Conservation (phyloP, 2,888 invertebrate species). For the Graphium colonna region DNA sequence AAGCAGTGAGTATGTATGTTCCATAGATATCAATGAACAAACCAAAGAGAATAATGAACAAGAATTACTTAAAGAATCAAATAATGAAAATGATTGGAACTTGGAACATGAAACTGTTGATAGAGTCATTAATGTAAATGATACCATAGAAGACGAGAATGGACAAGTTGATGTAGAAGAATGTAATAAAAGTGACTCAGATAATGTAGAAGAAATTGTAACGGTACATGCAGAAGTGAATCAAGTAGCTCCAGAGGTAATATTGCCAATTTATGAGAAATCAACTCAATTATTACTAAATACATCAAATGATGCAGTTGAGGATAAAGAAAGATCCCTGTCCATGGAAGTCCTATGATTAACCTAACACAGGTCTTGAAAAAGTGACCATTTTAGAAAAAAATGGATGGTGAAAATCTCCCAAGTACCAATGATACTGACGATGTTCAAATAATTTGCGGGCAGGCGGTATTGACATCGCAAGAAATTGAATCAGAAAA, state of each 20-base stretch:
- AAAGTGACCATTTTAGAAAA: slow-evolving; percentile 50
- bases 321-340: slow-evolving; percentile 41
- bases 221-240: slow-evolving; percentile 5
- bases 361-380: slow-evolving; percentile 40
- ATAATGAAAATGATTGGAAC: slow-evolving; percentile 24
- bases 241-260: slow-evolving; percentile 4
- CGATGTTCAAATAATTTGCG: no score
- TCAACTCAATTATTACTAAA: slow-evolving; percentile 51
- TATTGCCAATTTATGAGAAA: slow-evolving; percentile 38
- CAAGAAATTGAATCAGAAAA: slow-evolving; percentile 35
- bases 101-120: slow-evolving; percentile 13
- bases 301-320: no score
- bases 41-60: neutral
- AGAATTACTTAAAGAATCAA: slow-evolving; percentile 15
- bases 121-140: neutral
- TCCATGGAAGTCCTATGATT: slow-evolving; percentile 61
- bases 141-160: neutral
- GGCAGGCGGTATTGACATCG: no score
- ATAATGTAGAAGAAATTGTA: slow-evolving; percentile 6
- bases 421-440: slow-evolving; percentile 66
- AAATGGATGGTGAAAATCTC: slow-evolving; percentile 56
- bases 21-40: slow-evolving; percentile 45
- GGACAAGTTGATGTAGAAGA: slow-evolving; percentile 22
- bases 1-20: slow-evolving; percentile 53
- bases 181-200: slow-evolving; percentile 24